Conservation (phyloP, 2,797 vertebrate species). For the Rhinogobio ventralis region DNA sequence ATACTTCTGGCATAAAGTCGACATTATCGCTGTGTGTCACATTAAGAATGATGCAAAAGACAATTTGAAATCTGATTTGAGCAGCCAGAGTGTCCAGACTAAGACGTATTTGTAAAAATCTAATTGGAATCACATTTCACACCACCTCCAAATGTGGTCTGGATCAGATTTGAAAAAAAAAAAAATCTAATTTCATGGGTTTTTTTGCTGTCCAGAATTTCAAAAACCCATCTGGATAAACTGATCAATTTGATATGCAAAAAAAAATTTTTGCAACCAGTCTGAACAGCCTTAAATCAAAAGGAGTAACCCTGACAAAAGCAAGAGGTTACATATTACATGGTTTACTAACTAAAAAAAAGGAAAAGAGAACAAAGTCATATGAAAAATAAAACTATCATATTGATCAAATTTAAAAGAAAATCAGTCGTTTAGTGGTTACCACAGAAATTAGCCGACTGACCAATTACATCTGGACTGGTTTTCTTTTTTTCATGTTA, state of each 20-base stretch:
- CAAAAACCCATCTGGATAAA: not conserved
- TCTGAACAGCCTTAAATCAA: slow-evolving; percentile 1
- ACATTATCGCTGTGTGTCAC: not conserved
- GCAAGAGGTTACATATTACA: too few relatives aligned
- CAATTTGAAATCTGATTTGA: not conserved
- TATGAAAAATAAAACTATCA: too few relatives aligned
- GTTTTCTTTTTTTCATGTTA: not conserved
- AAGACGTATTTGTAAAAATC: not conserved
- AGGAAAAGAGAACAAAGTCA: too few relatives aligned
- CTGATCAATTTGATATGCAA: too few relatives aligned
- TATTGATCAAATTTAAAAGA: too few relatives aligned
- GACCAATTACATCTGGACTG: not conserved
- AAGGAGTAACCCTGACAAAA: not conserved
- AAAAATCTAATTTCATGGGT: too few relatives aligned
- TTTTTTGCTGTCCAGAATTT: not conserved
- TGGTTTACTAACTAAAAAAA: too few relatives aligned
- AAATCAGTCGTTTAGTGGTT: too few relatives aligned
- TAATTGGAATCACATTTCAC: not conserved
- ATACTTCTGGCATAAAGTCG: not conserved
- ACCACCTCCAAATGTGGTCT: not conserved
- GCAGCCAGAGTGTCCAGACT: not conserved
- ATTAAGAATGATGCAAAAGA: not conserved
- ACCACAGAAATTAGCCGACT: too few relatives aligned
- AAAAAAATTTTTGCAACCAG: not conserved
- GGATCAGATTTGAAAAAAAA: too few relatives aligned